Percentiles rank a stretch among this genome's conserved stretches.
phyloP scores from a whole-genome alignment of 1,140 invertebrate species.

The Reticulitermes speratus region DNA sequence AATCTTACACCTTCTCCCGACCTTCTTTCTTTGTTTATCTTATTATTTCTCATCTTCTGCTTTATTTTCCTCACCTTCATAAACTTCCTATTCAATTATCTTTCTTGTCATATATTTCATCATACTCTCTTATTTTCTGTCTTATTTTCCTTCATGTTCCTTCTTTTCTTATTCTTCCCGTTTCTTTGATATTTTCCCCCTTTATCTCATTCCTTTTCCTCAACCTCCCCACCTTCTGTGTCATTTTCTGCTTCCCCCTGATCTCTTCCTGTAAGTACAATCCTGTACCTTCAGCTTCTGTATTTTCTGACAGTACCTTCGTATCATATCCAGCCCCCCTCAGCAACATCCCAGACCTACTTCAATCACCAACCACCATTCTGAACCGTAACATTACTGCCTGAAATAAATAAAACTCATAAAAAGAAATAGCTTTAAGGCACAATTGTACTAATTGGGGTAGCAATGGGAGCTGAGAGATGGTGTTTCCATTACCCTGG shows the following conservation, averaged over 20 bases:
- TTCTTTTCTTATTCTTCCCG: not conserved
- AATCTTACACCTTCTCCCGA: constrained; percentile 35
- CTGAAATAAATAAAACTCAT: too few species aligned
- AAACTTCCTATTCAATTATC: too few species aligned
- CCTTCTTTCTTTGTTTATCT: too few species aligned
- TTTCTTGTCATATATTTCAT: not conserved
- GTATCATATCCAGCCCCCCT: not conserved
- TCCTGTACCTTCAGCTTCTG: not conserved
- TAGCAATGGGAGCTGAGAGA: too few species aligned
- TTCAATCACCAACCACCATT: too few species aligned
- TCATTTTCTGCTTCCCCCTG: not conserved
- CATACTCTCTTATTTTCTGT: not conserved
- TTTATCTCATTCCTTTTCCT: not conserved
- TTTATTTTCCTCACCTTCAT: too few species aligned
- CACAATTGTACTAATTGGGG: too few species aligned
- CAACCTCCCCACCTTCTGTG: not conserved
- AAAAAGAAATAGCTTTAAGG: too few species aligned
- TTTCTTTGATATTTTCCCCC: not conserved
- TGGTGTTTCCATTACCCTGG: too few species aligned
- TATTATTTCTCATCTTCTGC: too few species aligned
- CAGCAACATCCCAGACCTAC: too few species aligned
- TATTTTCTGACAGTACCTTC: not conserved
- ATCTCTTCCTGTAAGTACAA: not conserved
- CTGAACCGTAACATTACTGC: too few species aligned
- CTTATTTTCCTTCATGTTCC: not conserved